Conservation (phyloP, 2,797 vertebrate species). For the Poecilia velifera region DNA sequence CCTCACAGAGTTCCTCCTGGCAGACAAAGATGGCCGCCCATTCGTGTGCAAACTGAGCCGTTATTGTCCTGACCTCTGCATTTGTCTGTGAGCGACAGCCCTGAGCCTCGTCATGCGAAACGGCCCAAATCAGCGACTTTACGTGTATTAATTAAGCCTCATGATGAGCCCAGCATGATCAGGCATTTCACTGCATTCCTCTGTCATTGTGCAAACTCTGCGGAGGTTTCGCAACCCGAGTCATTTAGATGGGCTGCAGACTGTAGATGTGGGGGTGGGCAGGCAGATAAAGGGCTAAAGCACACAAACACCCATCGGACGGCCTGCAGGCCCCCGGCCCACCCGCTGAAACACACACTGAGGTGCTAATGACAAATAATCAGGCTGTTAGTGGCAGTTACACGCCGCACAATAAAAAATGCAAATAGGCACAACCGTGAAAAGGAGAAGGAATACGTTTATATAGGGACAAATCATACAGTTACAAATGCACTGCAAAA, state of each 20-base stretch:
- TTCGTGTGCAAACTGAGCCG: conserved; percentile 82
- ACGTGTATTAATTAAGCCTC: conserved; percentile 84
- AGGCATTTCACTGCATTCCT: conserved; percentile 79
- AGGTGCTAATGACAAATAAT: conserved; percentile 66
- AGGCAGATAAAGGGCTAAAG: conserved; percentile 62
- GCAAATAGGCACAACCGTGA: conserved; percentile 45
- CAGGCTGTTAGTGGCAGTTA: conserved; percentile 38
- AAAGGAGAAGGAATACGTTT: conserved; percentile 63
- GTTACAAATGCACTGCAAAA: conserved; percentile 24
- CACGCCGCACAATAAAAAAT: conserved; percentile 40
- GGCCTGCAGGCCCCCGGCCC: conserved; percentile 19
- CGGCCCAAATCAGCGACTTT: conserved; percentile 77
- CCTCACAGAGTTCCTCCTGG: conserved; percentile 59
- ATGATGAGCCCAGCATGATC: conserved; percentile 80
- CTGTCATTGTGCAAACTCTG: conserved; percentile 81
- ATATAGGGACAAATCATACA: conserved; percentile 67
- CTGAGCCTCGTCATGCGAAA: conserved; percentile 72
- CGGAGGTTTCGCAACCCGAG: conserved; percentile 44
- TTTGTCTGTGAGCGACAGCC: conserved; percentile 72
- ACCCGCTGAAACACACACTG: conserved; percentile 32
- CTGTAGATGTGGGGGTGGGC: conserved; percentile 49
- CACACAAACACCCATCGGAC: conserved; percentile 55
- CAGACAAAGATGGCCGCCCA: conserved; percentile 79
- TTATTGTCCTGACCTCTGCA: conserved; percentile 73
- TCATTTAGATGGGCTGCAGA: conserved; percentile 60